These are phyloP conservation scores for Unio delphinus DNA, from an alignment of 2,888 invertebrate species.

Conservation along the genomic window DNA sequence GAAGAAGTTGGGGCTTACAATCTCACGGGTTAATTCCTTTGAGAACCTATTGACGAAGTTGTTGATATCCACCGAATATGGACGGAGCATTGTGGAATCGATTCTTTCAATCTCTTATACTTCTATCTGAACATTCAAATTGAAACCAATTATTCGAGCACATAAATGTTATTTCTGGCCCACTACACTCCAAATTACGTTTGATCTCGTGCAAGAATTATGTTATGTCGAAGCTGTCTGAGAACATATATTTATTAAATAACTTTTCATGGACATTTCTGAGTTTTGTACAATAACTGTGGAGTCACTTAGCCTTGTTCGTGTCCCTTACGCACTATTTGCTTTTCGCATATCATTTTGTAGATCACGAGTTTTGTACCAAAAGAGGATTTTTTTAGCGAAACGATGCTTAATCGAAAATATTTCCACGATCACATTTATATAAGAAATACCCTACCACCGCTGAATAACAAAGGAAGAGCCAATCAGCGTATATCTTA, in stretches of 20 bases:
- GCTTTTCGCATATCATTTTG: constrained; percentile 11
- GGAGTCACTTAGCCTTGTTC: constrained; percentile 9
- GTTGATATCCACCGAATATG: constrained; percentile 59
- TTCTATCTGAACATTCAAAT: constrained; percentile 60
- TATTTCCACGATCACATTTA: too few species aligned
- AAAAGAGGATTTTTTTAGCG: too few species aligned
- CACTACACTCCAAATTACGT: constrained; percentile 52
- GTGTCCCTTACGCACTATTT: constrained; percentile 17
- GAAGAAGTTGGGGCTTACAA: too few species aligned
- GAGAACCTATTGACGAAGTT: constrained; percentile 59
- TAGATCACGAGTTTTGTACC: constrained; percentile 16
- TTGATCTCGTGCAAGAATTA: constrained; percentile 58
- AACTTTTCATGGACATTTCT: constrained; percentile 27
- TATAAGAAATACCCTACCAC: too few species aligned
- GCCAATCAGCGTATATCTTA: too few species aligned
- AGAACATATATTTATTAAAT: constrained; percentile 35
- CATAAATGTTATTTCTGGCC: constrained; percentile 55
- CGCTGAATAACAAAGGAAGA: too few species aligned
- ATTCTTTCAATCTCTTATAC: constrained; percentile 58
- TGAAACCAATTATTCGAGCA: constrained; percentile 57
- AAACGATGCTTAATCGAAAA: too few species aligned
- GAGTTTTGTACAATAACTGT: constrained; percentile 9
- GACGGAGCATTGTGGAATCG: constrained; percentile 47
- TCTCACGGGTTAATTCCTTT: constrained; percentile 53
- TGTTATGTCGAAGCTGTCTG: constrained; percentile 53